Evolutionary conservation across 2,888 invertebrate genomes (phyloP).

Genomic region (Thereva unica): DNA sequence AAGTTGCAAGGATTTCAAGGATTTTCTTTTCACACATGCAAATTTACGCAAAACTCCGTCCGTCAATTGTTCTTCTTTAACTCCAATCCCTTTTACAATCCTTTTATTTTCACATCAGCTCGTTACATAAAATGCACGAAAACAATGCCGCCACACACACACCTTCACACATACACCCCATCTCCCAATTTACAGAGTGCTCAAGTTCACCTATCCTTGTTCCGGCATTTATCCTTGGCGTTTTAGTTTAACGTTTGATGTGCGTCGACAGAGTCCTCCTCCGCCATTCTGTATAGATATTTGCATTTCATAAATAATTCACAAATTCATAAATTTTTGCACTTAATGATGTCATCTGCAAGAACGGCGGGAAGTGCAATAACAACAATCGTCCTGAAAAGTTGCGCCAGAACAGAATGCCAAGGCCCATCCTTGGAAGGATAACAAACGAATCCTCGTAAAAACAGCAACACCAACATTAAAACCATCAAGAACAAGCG

Average conservation of each 20-base stretch:
- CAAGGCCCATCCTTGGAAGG: no score
- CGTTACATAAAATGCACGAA: no score
- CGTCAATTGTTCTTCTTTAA: no score
- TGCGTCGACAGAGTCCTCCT: conserved; percentile 11
- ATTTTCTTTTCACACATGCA: no score
- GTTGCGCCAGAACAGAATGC: conserved; percentile 6
- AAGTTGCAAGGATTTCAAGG: no score
- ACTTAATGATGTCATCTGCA: conserved; percentile 40
- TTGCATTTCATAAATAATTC: conserved; percentile 41
- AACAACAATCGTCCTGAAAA: conserved; percentile 27
- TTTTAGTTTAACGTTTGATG: conserved; percentile 23
- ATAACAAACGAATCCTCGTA: background rate
- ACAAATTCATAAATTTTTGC: conserved; percentile 37
- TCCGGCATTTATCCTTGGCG: conserved; percentile 17
- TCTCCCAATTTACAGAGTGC: no score
- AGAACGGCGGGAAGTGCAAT: conserved; percentile 18
- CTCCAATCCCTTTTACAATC: no score
- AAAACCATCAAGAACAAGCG: conserved; percentile 23
- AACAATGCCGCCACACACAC: no score
- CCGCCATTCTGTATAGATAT: conserved; percentile 1
- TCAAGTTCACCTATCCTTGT: background rate
- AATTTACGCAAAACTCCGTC: no score
- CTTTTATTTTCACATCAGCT: no score
- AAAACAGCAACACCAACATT: background rate
- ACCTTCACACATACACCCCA: no score